A percentile compares a stretch with the other conserved stretches of the same genome.
Evolutionary conservation across 2,113 vertebrate species (phyloP).

Genomic region (Microtus ochrogaster): DNA sequence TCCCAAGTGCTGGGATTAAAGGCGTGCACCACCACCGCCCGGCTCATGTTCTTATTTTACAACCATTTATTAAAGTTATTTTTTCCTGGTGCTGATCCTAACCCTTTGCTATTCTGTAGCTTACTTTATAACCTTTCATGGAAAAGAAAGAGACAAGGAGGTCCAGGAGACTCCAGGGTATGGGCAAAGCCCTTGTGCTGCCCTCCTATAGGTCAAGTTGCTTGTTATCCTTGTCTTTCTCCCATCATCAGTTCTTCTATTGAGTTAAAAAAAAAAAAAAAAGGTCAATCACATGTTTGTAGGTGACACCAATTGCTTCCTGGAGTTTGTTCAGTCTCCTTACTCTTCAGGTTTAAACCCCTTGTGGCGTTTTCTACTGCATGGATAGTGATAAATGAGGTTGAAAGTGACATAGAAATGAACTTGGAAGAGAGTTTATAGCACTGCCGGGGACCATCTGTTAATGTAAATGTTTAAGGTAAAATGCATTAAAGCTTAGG

Average conservation of each 20-base stretch:
- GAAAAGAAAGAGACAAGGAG: background rate
- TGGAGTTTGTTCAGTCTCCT: conserved; percentile 69
- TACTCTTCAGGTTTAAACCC: conserved; percentile 79
- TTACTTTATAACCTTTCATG: background rate
- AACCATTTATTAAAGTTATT: background rate
- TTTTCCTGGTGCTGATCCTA: background rate
- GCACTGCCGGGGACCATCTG: conserved; percentile 87
- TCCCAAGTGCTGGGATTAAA: too few species aligned
- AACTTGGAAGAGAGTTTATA: conserved; percentile 86
- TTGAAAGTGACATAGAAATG: conserved; percentile 83
- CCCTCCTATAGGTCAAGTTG: background rate
- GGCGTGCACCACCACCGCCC: too few species aligned
- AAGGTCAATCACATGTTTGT: conserved; percentile 80
- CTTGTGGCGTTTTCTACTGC: conserved; percentile 79
- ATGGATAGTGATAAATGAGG: conserved; percentile 79
- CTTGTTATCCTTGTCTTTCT: conserved; percentile 22
- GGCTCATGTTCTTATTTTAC: background rate
- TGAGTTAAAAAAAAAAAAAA: background rate
- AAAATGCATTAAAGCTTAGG: conserved; percentile 83
- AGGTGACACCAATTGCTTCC: conserved; percentile 79
- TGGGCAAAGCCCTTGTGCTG: background rate
- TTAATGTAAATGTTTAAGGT: conserved; percentile 90
- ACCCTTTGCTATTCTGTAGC: background rate
- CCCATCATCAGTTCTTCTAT: conserved; percentile 10
- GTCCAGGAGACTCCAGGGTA: background rate